These are phyloP conservation scores for Dryobotodes eremita DNA, from an alignment of 2,888 invertebrate genomes.

Conservation along the genomic window DNA sequence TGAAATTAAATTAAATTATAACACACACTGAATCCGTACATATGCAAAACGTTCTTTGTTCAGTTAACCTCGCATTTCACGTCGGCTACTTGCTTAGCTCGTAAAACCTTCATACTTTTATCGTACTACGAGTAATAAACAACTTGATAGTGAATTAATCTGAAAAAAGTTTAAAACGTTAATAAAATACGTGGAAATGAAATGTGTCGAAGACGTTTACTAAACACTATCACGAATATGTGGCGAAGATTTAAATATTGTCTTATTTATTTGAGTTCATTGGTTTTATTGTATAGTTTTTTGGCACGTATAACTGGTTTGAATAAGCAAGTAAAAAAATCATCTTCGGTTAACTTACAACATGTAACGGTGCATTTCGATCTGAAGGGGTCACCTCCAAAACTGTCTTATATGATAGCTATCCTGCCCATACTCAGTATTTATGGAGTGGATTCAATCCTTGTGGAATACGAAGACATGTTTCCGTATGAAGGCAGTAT, in stretches of 20 bases:
- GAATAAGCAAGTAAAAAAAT: not conserved
- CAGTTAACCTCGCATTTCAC: conserved; percentile 30
- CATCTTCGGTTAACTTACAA: conserved; percentile 65
- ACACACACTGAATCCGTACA: conserved; percentile 38
- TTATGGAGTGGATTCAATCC: conserved; percentile 94
- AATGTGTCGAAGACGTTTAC: not conserved
- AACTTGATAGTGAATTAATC: not conserved
- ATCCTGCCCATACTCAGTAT: conserved; percentile 91
- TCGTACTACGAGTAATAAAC: not conserved
- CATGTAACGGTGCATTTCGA: conserved; percentile 95
- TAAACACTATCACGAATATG: not conserved
- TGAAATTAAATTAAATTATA: conserved; percentile 27
- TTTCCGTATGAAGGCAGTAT: conserved; percentile 93
- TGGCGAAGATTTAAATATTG: conserved; percentile 1
- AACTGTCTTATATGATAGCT: conserved; percentile 90
- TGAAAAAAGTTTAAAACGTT: conserved; percentile 8
- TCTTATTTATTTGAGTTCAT: not conserved
- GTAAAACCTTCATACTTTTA: conserved; percentile 31
- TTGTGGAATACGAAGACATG: conserved; percentile 97
- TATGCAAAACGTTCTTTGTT: conserved; percentile 23
- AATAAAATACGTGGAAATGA: not conserved
- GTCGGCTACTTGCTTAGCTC: not conserved
- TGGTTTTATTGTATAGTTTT: not conserved
- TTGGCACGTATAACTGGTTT: not conserved
- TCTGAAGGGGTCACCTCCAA: conserved; percentile 96